Base-by-base conservation (phyloP, 37 sponge, comb jelly and placozoan genomes). In the Chondrilla cf. caribensis region DNA sequence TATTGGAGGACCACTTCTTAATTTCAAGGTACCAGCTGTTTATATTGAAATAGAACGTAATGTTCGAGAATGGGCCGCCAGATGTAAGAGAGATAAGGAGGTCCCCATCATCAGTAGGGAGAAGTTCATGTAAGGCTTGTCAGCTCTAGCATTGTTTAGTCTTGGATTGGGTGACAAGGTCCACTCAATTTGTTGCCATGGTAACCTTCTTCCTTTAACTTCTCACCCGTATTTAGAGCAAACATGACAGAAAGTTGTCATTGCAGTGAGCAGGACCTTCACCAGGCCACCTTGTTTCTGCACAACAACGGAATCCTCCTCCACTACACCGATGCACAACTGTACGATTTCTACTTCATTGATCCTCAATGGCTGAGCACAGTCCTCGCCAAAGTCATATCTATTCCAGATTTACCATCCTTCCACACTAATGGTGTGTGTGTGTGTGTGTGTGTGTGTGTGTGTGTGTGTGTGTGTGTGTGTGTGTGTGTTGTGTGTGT, bases 321-420 rank as follows among this genome's bases (percentile, higher is more conserved):
- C 19, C 91, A 94, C 75, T 94, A 82, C 77, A 80, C 72, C 0
- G 93, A 93, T 65, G 57, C 64, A 32, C 58, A 43, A 24, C 82
- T 79, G 8, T 86, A 86, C 32, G 80, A 88, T 37, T 82, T 94
- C 73, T 94, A 88, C 89, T 94, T 90, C 58, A 66, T 94, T 25
- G 84, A 94, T 67, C 94, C 94, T 36, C 94, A 94, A 77, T 94
- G 94, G 94, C 86, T 94, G 14, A 86, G 94, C 60, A 57, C 79
- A 17, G 82, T 86, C 77, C 70, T 90, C 8, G 79, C 94, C 22
- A 84, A 75, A n/a, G 84, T 94, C 54, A 65, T 88, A 58, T 79
- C 88, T n/a, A 81, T 87, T 26, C 70, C 51, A 41, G 83, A 84
- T 60, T 44, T 60, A 40, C 83, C 87, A 62, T 73, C 88, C 0